These are phyloP conservation scores for Periplaneta americana DNA, from an alignment of 1,140 invertebrate species.

Conservation along the genomic window DNA sequence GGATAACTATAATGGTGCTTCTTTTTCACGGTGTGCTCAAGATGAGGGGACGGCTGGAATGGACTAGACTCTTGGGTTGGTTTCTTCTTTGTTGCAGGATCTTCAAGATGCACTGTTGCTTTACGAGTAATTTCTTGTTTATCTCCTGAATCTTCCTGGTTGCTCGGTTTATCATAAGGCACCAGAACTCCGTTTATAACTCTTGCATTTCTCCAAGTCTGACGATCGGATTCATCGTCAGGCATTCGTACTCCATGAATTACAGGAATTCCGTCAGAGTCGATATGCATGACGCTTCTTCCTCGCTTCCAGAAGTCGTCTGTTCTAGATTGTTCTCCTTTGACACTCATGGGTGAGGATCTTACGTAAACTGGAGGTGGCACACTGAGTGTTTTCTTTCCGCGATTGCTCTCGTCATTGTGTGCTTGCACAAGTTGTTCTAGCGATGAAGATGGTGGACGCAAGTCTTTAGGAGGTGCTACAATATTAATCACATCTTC, in stretches of 20 bases:
- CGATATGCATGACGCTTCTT: constrained; percentile 50
- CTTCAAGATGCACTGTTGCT: not conserved
- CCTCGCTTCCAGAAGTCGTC: constrained; percentile 37
- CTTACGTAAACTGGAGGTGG: constrained; percentile 60
- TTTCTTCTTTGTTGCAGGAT: not conserved
- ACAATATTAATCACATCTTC: not conserved
- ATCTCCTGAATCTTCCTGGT: not conserved
- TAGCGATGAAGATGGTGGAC: not conserved
- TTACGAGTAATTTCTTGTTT: not conserved
- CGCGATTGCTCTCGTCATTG: not conserved
- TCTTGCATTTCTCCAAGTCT: constrained; percentile 77
- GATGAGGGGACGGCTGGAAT: not conserved
- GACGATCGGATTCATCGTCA: constrained; percentile 71
- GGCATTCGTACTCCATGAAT: constrained; percentile 75
- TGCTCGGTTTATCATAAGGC: constrained; percentile 30
- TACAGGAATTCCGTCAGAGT: constrained; percentile 65
- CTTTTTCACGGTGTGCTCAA: not conserved
- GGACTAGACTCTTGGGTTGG: not conserved
- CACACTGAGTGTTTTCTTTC: constrained; percentile 29
- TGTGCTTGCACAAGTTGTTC: not conserved
- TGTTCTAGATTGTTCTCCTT: constrained; percentile 44
- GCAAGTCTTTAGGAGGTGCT: not conserved
- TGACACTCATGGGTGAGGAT: constrained; percentile 52
- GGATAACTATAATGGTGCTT: not conserved
- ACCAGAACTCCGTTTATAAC: constrained; percentile 76